Percentiles rank a stretch among this genome's conserved stretches.
Conservation (phyloP, 2,113 vertebrate species). For the Tragelaphus imberbis region DNA sequence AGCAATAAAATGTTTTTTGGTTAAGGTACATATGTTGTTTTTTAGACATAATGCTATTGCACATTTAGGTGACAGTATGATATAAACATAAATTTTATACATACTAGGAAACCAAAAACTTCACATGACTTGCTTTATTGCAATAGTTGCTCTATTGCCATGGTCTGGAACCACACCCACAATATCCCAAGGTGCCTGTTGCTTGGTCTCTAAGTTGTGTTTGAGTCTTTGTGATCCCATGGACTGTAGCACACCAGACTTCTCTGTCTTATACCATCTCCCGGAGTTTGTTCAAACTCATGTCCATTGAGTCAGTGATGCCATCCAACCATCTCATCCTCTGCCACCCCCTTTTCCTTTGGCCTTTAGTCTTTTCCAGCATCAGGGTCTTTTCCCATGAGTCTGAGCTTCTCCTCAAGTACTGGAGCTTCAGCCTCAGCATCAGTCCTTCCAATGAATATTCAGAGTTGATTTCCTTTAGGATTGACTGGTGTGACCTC, state of each 20-base stretch:
- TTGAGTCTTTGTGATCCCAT: background rate
- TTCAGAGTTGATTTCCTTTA: background rate
- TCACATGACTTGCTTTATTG: background rate
- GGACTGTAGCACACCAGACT: background rate
- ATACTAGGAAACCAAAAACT: too few species aligned
- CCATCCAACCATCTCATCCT: background rate
- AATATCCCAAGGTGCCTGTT: background rate
- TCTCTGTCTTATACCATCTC: background rate
- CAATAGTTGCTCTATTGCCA: background rate
- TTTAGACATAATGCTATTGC: background rate
- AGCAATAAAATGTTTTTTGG: background rate
- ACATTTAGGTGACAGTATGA: background rate
- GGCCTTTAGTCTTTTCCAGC: background rate
- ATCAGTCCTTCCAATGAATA: background rate
- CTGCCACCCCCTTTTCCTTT: background rate
- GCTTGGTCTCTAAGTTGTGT: background rate
- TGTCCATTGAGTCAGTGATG: background rate
- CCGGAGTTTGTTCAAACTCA: background rate
- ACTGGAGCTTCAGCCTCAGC: background rate
- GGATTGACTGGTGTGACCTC: background rate
- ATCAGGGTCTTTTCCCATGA: background rate
- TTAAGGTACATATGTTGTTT: background rate
- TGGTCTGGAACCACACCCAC: background rate
- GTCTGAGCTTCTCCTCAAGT: background rate
- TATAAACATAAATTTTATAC: too few species aligned